Base-by-base conservation (phyloP, 2,797 vertebrate species). In the Apogon hyalosoma region DNA sequence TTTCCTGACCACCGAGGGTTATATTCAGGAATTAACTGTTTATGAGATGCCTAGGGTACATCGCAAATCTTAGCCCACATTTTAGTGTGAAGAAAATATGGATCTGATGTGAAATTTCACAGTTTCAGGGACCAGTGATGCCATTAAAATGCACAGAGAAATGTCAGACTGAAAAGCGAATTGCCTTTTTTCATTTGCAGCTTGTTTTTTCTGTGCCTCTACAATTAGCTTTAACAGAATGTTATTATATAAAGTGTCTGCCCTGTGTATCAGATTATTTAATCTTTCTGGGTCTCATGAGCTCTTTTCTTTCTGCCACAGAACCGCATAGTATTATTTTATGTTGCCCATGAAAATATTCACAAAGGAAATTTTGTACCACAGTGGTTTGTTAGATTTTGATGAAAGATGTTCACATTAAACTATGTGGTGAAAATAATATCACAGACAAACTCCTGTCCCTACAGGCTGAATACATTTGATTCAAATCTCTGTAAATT, bases 11-110 rank as follows among this genome's bases (percentile, higher is more conserved):
- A 86, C 87, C 87, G 69, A 76, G 69, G 70, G 78, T 78, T 69
- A 85, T 65, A 59, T 84, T 86, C 49, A 85, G 74, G 83, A 85
- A 90, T 83, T 0, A 87, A 85, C 86, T 83, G 80, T 90, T 92
- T 88, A 90, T 87, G 79, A 79, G 83, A 81, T 82, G 79, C 55
- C 62, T 8, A 6, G 42, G 85, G 79, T 71, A 7, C 55, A 73
- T 55, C 66, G 80, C 66, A 73, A 55, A 73, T 65, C 77, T 74
- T 12, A 69, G 51, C 54, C 24, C 39, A 38, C 65, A 71, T 84
- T 71, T 80, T 62, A 70, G 41, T 31, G 45, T 2, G 51, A 70
- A 61, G 75, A 66, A 88, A 69, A 83, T 60, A 69, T 50, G 50
- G 13, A 58, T 73, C 74, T 62, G 42, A 82, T 1, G 3, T 59